Evolutionary conservation across 2,797 vertebrate genomes (phyloP).

Genomic region (Spinus olivaceus): DNA sequence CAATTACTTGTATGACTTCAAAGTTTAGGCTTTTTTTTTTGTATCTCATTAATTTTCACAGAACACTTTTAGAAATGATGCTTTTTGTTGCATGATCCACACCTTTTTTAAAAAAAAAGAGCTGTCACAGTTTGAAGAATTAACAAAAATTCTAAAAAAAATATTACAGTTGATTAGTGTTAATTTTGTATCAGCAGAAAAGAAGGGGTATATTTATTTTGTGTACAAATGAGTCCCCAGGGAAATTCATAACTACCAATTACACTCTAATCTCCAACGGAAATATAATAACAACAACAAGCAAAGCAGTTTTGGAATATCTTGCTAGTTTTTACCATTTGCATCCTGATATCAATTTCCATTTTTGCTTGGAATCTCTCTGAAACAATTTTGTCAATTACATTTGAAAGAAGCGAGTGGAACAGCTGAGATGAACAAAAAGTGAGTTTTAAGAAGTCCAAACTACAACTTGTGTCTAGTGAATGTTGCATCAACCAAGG

Average conservation of each 20-base stretch:
- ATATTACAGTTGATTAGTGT: background rate
- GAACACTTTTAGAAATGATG: background rate
- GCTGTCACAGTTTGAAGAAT: background rate
- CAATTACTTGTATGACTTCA: background rate
- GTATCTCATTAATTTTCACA: background rate
- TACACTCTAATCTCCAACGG: background rate
- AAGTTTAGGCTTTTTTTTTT: background rate
- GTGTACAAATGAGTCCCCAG: background rate
- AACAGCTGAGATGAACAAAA: background rate
- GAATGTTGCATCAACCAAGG: background rate
- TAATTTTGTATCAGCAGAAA: background rate
- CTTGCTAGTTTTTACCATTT: background rate
- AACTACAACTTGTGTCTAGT: background rate
- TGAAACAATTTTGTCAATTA: background rate
- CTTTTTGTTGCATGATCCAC: background rate
- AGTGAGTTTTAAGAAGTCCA: background rate
- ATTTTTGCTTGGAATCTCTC: background rate
- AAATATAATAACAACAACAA: background rate
- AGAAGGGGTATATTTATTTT: background rate
- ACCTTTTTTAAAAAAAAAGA: background rate
- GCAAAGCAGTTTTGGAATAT: background rate
- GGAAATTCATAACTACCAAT: background rate
- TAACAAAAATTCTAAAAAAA: background rate
- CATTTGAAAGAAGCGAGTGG: background rate
- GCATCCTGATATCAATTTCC: background rate